Base-by-base conservation (phyloP, 2,113 vertebrate species). In the Brachyistius frenatus region DNA sequence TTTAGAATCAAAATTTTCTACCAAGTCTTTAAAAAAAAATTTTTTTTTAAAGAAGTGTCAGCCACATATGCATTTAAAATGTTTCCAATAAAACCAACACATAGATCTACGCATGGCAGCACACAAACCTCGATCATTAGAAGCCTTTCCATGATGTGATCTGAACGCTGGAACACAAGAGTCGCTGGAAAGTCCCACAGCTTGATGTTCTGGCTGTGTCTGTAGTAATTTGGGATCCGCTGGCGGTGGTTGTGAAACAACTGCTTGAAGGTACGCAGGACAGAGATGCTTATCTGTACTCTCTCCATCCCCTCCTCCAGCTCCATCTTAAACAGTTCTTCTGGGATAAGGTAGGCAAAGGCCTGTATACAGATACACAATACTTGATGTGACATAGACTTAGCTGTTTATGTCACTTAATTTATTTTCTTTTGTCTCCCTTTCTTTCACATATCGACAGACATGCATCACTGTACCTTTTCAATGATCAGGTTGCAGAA, bases 401-500 rank as follows among this genome's bases (percentile, higher is more conserved):
- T 11, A 44, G 7, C 31, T 0, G 53, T 1, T 35, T 56, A 3
- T 23, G 23, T 23, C 23, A 23, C 23, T 23, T 23, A 11, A 11
- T 57, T 41, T 44, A 0, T 49, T 32, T 46, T 44, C 10, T 30
- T 44, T 9, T 33, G 2, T 71, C 7, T 46, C 16, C 8, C 2
- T 73, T 55, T 68, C 30, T 52, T 41, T 41, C 5, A 55, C 7
- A 63, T 30, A 7, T 49, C 37, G 10, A 47, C 4, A 39, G 5
- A 50, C 1, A n/a, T 35, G 4, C 1, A 61, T 61, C 7, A 30
- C n/a, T 23, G 5, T 93, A 96, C 93, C 94, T 96, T 96, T 84
- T 96, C 96, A 80, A 96, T 94, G 73, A 97, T 94, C 76, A 97
- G 91, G 93, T 95, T 96, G 91, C 94, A 96, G 93, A 96, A 96